Evolutionary conservation across 2,113 vertebrate species (phyloP), one percentile per base, ranked within the genome.

Genomic region (Rhinoderma darwinii): DNA sequence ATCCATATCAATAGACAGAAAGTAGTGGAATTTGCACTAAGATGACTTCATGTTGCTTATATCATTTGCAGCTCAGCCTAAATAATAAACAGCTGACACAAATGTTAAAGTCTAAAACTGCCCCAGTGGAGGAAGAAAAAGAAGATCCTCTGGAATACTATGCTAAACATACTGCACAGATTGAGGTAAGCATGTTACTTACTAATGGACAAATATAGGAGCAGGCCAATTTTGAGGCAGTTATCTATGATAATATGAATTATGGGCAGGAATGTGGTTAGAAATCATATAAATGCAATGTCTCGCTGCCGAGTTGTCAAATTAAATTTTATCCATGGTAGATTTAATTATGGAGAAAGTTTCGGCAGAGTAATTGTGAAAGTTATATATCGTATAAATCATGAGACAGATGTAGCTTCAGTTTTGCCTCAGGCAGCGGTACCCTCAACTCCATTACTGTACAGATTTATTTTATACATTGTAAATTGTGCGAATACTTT

Each of bases 21-120:
- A 30, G 27, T 30, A 63, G 59, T 63, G 59, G 25, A 10, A 56
- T 63, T 30, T 63, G n/a, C 27, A 30, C 10, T 18, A 63, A 72
- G 3, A 4, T 10, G 18, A 27, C 7, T 41, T 39, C 32, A 44
- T 30, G 9, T 68, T 11, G 32, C 35, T 56, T 68, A 20, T 76
- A 84, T 68, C 1, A 39, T 17, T 76, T 44, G 50, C 93, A 99
- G 97, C 93, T 99, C 89, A 97, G 96, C 92, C 94, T 98, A 44
- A 98, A 98, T 91, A 99, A 98, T 91, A 96, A 96, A 30, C 97
- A 97, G 88, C 94, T 98, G 89, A 95, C 96, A 0, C 96, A 98
- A 91, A 99, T 99, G 97, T 91, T 99, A 89, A 98, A 97, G 93
- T 96, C 97, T 0, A 92, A 96, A 0, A 93, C 90, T 22, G 96